Evolutionary conservation across 2,797 vertebrate genomes (phyloP), one percentile per base, ranked within the genome.

Genomic region (Cercopithecus diana): DNA sequence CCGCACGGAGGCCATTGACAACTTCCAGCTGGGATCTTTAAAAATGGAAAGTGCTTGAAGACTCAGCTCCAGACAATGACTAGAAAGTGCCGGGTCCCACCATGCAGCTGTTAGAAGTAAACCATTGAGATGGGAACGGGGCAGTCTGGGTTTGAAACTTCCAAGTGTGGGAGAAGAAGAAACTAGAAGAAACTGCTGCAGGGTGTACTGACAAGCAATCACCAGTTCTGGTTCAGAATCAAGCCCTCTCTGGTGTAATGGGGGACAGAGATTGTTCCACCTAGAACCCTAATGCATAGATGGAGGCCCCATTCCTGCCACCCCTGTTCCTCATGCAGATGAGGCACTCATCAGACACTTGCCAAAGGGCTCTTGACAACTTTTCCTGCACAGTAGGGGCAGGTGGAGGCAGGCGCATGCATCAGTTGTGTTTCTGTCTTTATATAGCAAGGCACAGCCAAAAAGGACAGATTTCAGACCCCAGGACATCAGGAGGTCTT

Each of bases 21-120:
- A 96, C 97, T 97, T 98, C 97, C 97, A 98, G 97, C 96, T 93
- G 93, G 87, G 87, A 95, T 86, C 96, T 98, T 97, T 96, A 72
- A 93, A 98, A 98, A 98, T 70, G 70, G 98, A 96, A 98, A 95
- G 61, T 48, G 82, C 67, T 36, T 50, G 92, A 97, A 96, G 92
- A 90, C 85, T 96, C 48, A 52, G 24, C 57, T 97, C 41, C 43
- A 83, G 90, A 88, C 52, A 96, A 76, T 4, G 95, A 89, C 52
- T 45, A n/a, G 87, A 50, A 64, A 85, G 75, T 33, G 86, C 55
- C 39, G 20, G 91, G 28, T 39, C 41, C n/a, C 7, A 55, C 4
- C 17, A 13, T 7, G 24, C 82, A 95, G 84, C 90, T 95, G 76
- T n/a, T 33, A 41, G 84, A 8, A 84, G 83, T 3, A 15, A 52